These are phyloP conservation scores for Lethrus apterus DNA, from an alignment of 1,140 invertebrate genomes.

Conservation along the genomic window DNA sequence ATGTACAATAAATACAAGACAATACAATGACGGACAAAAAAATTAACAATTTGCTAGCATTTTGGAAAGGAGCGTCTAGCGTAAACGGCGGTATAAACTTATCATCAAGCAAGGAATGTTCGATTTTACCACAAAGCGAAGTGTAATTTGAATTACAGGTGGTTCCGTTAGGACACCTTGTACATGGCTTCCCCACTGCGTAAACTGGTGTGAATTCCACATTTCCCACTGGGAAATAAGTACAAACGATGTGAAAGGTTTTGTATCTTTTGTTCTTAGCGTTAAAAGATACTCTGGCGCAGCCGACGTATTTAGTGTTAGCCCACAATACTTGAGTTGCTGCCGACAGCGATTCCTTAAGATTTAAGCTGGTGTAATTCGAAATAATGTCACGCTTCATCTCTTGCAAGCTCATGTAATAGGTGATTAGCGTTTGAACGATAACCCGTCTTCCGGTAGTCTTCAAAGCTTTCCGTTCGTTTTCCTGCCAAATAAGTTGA, in stretches of 20 bases:
- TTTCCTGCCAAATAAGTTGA: constrained; percentile 5
- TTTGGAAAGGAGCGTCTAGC: too few relatives aligned
- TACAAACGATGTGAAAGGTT: not conserved
- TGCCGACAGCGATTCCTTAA: not conserved
- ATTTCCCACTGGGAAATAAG: constrained; percentile 4
- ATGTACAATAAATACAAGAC: too few relatives aligned
- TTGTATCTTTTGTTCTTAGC: not conserved
- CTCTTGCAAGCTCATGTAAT: not conserved
- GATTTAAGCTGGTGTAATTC: not conserved
- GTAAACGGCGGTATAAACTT: too few relatives aligned
- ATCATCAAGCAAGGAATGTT: too few relatives aligned
- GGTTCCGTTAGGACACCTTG: not conserved
- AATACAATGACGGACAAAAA: too few relatives aligned
- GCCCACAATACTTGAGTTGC: constrained; percentile 7
- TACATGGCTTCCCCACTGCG: constrained; percentile 1
- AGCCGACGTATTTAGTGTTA: constrained; percentile 7
- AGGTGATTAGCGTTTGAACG: not conserved
- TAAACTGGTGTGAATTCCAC: constrained; percentile 3
- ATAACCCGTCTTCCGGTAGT: not conserved
- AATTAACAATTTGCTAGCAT: too few relatives aligned
- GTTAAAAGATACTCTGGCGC: constrained; percentile 1
- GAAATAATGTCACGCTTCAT: not conserved
- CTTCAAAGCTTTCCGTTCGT: not conserved
- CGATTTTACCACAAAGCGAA: constrained; percentile 3
- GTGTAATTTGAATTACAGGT: constrained; percentile 1